A percentile compares a stretch with the other conserved stretches of the same genome.
Evolutionary conservation across 2,888 invertebrate species (phyloP).

Genomic region (Octodonta nipae): DNA sequence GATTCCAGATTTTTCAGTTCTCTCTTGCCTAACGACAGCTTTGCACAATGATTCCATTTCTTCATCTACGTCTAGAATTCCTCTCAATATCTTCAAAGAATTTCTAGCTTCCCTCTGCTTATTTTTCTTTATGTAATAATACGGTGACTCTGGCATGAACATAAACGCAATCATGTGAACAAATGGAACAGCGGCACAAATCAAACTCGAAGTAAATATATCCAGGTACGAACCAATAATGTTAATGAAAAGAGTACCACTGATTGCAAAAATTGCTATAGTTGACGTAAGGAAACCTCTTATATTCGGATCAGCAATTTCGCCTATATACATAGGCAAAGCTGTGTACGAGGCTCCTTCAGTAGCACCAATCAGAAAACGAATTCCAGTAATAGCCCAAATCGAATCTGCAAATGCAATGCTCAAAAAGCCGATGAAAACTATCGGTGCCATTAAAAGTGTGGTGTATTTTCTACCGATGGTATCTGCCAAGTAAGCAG

Average conservation of each 20-base stretch:
- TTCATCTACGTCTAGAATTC: conserved; percentile 38
- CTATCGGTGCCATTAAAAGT: conserved; percentile 26
- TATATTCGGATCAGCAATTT: conserved; percentile 43
- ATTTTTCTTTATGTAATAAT: conserved; percentile 35
- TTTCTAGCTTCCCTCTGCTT: conserved; percentile 36
- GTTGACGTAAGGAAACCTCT: conserved; percentile 48
- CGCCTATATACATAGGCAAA: conserved; percentile 45
- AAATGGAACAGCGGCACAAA: conserved; percentile 46
- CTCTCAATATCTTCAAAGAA: conserved; percentile 46
- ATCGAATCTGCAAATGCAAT: conserved; percentile 46
- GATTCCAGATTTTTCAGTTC: conserved; percentile 36
- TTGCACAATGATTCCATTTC: conserved; percentile 31
- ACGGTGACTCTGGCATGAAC: conserved; percentile 55
- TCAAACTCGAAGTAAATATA: conserved; percentile 41
- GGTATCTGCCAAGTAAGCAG: conserved; percentile 49
- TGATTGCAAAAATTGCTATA: conserved; percentile 42
- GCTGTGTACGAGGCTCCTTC: conserved; percentile 33
- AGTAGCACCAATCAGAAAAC: conserved; percentile 40
- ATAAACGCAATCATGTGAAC: conserved; percentile 44
- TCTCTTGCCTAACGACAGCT: conserved; percentile 33
- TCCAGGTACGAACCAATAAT: conserved; percentile 46
- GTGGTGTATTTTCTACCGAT: conserved; percentile 45
- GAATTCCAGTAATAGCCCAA: conserved; percentile 38
- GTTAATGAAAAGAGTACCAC: conserved; percentile 45
- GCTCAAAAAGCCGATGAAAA: conserved; percentile 47